These are phyloP conservation scores for Tiliacea aurago DNA, from an alignment of 2,888 invertebrate genomes.

Conservation along the genomic window DNA sequence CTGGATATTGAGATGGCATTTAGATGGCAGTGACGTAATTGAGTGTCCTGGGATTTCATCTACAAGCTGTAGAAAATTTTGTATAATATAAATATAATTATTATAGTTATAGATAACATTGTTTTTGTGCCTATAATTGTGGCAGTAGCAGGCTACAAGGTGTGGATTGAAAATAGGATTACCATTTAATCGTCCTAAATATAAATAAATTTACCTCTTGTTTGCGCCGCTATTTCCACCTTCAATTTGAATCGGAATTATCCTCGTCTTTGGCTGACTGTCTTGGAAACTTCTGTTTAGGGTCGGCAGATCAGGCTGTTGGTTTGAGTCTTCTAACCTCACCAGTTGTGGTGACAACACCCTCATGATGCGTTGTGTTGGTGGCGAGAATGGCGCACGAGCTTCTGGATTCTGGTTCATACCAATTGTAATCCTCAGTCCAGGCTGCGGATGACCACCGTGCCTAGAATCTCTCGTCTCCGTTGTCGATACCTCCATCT, in stretches of 20 bases:
- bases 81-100: background rate
- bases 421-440: conserved; percentile 86
- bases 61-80: background rate
- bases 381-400: conserved; percentile 82
- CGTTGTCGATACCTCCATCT: conserved; percentile 90
- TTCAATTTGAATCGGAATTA: conserved; percentile 92
- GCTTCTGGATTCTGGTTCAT: conserved; percentile 81
- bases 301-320: conserved; percentile 82
- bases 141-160: conserved; percentile 7
- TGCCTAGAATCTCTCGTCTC: conserved; percentile 80
- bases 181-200: conserved; percentile 15
- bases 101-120: background rate
- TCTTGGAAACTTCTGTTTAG: conserved; percentile 83
- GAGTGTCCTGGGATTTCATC: background rate
- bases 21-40: conserved; percentile 6
- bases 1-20: background rate
- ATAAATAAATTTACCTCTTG: conserved; percentile 78
- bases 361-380: conserved; percentile 89
- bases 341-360: conserved; percentile 89
- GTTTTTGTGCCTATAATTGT: conserved; percentile 9
- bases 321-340: conserved; percentile 82
- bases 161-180: conserved; percentile 16
- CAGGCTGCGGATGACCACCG: conserved; percentile 78
- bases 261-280: conserved; percentile 87
- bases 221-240: conserved; percentile 82